phyloP scores from a whole-genome alignment of 2,113 vertebrate species.

The Cavia aperea region DNA sequence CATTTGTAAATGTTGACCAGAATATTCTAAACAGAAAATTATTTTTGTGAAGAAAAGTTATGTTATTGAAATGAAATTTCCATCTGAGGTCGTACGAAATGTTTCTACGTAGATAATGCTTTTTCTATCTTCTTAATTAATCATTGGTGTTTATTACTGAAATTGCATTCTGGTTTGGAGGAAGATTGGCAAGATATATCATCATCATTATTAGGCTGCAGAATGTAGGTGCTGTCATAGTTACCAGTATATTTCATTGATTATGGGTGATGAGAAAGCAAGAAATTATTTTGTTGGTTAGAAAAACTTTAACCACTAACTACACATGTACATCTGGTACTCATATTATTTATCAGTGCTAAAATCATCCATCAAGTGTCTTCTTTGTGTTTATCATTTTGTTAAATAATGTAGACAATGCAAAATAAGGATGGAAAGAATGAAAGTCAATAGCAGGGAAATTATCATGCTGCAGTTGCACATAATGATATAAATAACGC shows the following conservation, averaged over 20 bases:
- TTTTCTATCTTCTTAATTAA: constrained; percentile 18
- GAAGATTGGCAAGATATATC: background rate
- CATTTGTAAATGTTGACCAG: background rate
- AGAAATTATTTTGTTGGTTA: background rate
- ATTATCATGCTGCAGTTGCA: background rate
- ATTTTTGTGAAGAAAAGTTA: constrained; percentile 29
- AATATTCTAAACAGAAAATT: constrained; percentile 31
- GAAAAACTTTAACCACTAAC: background rate
- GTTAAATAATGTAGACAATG: background rate
- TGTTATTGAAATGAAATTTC: constrained; percentile 9
- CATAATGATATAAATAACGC: background rate
- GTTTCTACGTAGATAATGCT: background rate
- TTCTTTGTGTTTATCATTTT: background rate
- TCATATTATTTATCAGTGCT: background rate
- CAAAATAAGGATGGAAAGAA: background rate
- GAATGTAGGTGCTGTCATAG: background rate
- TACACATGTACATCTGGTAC: background rate
- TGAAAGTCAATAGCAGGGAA: background rate
- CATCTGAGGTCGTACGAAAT: background rate
- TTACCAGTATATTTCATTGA: background rate
- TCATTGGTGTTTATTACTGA: background rate
- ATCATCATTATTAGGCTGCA: background rate
- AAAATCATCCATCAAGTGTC: background rate
- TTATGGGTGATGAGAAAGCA: background rate
- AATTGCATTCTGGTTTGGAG: background rate